These are phyloP conservation scores for Ametastegia equiseti DNA, from an alignment of 2,888 invertebrate genomes.

Conservation along the genomic window DNA sequence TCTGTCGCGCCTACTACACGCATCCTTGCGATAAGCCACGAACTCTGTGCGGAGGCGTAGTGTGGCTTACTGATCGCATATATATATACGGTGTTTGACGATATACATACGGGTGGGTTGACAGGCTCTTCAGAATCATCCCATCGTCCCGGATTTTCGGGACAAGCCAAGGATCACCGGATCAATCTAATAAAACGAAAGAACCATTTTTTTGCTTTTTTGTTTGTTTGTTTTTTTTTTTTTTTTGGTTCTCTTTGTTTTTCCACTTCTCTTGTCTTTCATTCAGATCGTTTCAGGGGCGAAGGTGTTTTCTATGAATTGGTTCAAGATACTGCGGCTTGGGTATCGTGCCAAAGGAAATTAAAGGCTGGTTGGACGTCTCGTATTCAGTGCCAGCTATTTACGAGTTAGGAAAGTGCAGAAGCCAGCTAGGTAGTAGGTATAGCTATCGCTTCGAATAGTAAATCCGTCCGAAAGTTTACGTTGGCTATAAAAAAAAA, in stretches of 20 bases:
- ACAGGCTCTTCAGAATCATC: background rate
- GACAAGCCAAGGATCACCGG: background rate
- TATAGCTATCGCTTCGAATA: background rate
- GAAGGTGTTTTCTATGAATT: too few relatives aligned
- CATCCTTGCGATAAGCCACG: slow-evolving; percentile 42
- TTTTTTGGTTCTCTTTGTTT: too few relatives aligned
- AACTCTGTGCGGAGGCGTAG: slow-evolving; percentile 15
- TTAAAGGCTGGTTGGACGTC: too few relatives aligned
- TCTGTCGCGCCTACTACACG: slow-evolving; percentile 38
- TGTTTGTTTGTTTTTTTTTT: too few relatives aligned
- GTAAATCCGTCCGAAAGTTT: slow-evolving; percentile 39
- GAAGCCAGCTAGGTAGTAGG: background rate
- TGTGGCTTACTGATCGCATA: slow-evolving; percentile 9
- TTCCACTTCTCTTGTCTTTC: too few relatives aligned
- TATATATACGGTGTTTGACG: background rate
- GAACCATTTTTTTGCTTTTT: background rate
- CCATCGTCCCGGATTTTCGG: background rate
- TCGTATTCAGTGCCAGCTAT: background rate
- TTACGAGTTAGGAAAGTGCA: slow-evolving; percentile 8
- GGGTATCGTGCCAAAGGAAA: too few relatives aligned
- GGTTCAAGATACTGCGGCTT: too few relatives aligned
- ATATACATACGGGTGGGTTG: background rate
- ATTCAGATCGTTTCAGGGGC: too few relatives aligned
- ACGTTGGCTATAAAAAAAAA: slow-evolving; percentile 35
- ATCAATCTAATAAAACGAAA: background rate